These are phyloP conservation scores for Pristionchus japonicus DNA, from an alignment of 2,888 invertebrate genomes.

Conservation along the genomic window DNA sequence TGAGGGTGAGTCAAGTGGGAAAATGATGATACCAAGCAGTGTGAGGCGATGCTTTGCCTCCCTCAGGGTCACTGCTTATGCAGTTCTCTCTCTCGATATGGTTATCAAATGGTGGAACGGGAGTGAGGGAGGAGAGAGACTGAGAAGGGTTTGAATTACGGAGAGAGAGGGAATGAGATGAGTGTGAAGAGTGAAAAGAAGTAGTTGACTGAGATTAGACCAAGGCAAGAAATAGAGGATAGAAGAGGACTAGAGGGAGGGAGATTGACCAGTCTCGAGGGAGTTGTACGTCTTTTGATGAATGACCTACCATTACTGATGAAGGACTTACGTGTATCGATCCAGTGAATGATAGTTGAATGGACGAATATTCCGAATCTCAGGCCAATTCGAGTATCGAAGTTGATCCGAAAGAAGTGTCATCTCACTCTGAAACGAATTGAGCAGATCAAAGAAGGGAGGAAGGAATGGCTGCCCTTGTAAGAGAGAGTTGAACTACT, in stretches of 20 bases:
- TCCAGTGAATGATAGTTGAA: constrained; percentile 18
- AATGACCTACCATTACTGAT: neutral
- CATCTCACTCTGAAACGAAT: constrained; percentile 25
- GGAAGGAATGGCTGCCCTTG: neutral
- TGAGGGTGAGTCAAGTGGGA: constrained; percentile 36
- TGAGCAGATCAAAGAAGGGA: neutral
- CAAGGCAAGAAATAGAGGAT: constrained; percentile 4
- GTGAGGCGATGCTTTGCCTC: neutral
- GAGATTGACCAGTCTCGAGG: neutral
- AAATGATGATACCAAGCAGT: neutral
- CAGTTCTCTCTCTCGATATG: neutral
- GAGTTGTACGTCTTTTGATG: neutral
- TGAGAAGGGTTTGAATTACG: neutral
- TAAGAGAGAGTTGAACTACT: neutral
- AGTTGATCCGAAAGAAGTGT: constrained; percentile 30
- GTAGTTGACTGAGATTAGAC: constrained; percentile 25
- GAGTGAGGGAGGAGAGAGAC: neutral
- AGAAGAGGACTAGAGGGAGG: neutral
- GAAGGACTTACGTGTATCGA: constrained; percentile 8
- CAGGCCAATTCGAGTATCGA: constrained; percentile 26
- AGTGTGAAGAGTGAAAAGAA: constrained; percentile 23
- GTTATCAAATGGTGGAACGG: neutral
- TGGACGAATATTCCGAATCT: neutral
- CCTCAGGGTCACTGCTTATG: constrained; percentile 1
- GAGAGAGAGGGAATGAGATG: neutral